Percentiles rank a stretch among this genome's conserved stretches.
Conservation (phyloP, 2,888 invertebrate species). For the Miltochrista miniata region DNA sequence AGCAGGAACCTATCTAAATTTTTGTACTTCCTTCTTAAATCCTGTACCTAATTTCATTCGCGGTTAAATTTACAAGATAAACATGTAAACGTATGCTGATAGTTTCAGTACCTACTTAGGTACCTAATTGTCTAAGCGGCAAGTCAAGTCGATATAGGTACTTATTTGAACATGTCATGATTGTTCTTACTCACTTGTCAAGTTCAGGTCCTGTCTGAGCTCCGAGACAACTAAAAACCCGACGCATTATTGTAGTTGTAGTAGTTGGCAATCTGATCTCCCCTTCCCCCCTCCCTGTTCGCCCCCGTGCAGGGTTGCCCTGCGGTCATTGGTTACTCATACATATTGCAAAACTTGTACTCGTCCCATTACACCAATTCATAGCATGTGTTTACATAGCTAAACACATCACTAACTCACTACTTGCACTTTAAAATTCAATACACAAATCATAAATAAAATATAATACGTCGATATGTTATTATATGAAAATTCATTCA, state of each 20-base stretch:
- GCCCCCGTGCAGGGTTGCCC: slow-evolving; percentile 64
- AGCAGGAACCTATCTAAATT: too few species aligned
- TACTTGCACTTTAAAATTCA: slow-evolving; percentile 31
- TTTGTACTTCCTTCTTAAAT: too few species aligned
- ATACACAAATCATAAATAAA: slow-evolving; percentile 30
- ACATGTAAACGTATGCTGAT: not conserved
- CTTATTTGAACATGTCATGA: slow-evolving; percentile 2
- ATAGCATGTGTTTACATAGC: slow-evolving; percentile 55
- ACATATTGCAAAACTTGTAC: slow-evolving; percentile 67
- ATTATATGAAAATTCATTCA: slow-evolving; percentile 36
- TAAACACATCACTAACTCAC: slow-evolving; percentile 49
- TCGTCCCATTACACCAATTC: slow-evolving; percentile 55
- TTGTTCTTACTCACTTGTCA: slow-evolving; percentile 50
- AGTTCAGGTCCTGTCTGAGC: slow-evolving; percentile 43
- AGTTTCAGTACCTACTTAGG: too few species aligned
- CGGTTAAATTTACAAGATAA: not conserved
- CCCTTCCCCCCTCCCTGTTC: slow-evolving; percentile 51
- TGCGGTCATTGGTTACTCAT: slow-evolving; percentile 74
- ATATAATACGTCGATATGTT: slow-evolving; percentile 31
- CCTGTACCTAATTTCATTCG: too few species aligned
- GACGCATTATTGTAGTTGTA: slow-evolving; percentile 27
- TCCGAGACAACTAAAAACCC: slow-evolving; percentile 43
- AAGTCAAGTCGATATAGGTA: too few species aligned
- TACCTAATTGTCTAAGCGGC: too few species aligned
- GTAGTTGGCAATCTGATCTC: slow-evolving; percentile 47